These are phyloP conservation scores for Etheostoma cragini DNA, from an alignment of 2,113 vertebrate genomes.

Conservation along the genomic window DNA sequence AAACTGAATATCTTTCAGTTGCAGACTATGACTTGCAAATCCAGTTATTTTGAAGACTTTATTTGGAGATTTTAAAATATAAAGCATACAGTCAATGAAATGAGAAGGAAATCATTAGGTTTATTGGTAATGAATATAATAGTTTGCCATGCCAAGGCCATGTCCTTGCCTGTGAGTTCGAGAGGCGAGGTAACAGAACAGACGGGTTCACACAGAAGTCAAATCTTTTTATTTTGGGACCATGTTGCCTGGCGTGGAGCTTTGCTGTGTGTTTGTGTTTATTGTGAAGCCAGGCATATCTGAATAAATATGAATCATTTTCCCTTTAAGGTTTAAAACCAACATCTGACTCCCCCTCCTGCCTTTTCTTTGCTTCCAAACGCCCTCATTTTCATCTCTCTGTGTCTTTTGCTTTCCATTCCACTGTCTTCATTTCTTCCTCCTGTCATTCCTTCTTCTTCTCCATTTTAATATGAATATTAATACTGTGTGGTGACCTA, in stretches of 20 bases:
- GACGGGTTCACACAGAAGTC: constrained; percentile 3
- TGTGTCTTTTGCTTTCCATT: not conserved
- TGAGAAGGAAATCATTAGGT: not conserved
- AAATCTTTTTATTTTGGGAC: not conserved
- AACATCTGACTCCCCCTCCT: not conserved
- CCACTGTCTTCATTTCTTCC: not conserved
- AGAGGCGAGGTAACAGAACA: not conserved
- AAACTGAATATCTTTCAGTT: no score
- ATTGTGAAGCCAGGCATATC: not conserved
- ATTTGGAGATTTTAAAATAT: not conserved
- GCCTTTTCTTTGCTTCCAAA: not conserved
- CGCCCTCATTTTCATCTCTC: not conserved
- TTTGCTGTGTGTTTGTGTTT: not conserved
- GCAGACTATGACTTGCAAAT: not conserved
- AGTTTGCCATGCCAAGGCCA: not conserved
- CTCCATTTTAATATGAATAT: not conserved
- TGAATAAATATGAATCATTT: not conserved
- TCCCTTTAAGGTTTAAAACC: not conserved
- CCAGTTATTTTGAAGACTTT: not conserved
- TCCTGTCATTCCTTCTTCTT: not conserved
- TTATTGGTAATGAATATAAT: not conserved
- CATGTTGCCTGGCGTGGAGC: not conserved
- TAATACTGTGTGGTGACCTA: constrained; percentile 14
- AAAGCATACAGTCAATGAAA: not conserved
- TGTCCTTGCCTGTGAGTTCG: not conserved